Percentiles rank a stretch among this genome's conserved stretches.
phyloP scores from a whole-genome alignment of 2,888 invertebrate species.

The Periphyllus acericola region DNA sequence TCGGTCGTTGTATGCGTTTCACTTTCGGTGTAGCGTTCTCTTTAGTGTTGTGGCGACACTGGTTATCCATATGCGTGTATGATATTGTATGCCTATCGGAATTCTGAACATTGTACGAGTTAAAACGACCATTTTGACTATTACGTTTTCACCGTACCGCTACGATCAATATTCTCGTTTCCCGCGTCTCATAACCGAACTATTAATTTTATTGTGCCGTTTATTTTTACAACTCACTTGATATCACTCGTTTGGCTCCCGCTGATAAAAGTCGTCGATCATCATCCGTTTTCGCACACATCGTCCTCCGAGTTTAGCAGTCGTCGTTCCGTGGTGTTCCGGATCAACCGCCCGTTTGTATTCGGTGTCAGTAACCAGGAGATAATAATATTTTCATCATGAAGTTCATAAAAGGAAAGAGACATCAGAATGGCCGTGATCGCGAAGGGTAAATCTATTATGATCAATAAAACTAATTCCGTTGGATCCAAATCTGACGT shows the following conservation, averaged over 20 bases:
- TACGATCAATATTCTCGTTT: background rate
- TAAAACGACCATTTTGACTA: slow-evolving; percentile 9
- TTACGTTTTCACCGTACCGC: background rate
- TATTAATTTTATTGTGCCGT: background rate
- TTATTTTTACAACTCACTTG: background rate
- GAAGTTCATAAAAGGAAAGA: slow-evolving; percentile 55
- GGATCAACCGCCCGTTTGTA: background rate
- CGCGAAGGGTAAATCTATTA: slow-evolving; percentile 49
- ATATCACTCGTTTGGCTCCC: background rate
- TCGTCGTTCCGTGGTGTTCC: background rate
- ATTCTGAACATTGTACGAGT: background rate
- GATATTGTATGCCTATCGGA: background rate
- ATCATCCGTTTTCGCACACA: background rate
- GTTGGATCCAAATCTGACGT: too few species aligned
- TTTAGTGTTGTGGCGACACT: slow-evolving; percentile 5
- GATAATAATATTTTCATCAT: background rate
- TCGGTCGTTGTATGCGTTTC: too few species aligned
- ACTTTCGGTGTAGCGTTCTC: too few species aligned
- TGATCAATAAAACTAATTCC: background rate
- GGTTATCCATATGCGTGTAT: background rate
- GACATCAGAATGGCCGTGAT: slow-evolving; percentile 38
- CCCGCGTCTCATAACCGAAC: background rate
- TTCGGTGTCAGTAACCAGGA: slow-evolving; percentile 23
- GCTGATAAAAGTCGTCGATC: background rate
- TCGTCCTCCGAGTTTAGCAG: background rate